Base-by-base conservation (phyloP, 2,888 invertebrate species). In the Phrixothrix hirtus region DNA sequence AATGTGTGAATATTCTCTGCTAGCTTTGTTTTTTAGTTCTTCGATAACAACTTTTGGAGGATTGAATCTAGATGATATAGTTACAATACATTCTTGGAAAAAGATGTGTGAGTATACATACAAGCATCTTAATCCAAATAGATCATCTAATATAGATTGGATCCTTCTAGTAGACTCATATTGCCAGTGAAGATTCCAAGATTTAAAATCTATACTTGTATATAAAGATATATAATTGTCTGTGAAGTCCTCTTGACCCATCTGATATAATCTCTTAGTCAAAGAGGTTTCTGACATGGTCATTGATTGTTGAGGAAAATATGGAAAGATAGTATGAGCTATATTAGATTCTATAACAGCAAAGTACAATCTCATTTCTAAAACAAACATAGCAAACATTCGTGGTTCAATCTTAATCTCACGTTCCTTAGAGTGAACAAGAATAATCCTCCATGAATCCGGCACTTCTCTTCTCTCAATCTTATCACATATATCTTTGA, bases 361-460 rank as follows among this genome's bases (percentile, higher is more conserved):
- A 30, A 5, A 30, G 9, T 30, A 30, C 9, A 30, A 30, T n/a
- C 30, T 30, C 12, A 30, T 30, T 30, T 30, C 30, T 30, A 30
- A n/a, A 11, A 30, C 30, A 4, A 30, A 6, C 12, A 30, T n/a
- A 11, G 30, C 30, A n/a, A 30, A 30, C 3, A 30, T 2, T n/a
- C 30, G 5, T 4, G 30, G 30, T 30, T 30, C 30, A 6, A 30
- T 30, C 5, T 30, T 30, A 3, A 30, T 4, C 12, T 30, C 30
- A 5, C 30, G 2, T 30, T 30, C 30, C 9, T 30, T 30, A 11
- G 30, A 2, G 9, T 30, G 30, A 30, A 30, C 10, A 5, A 30
- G 30, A 6, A 30, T 30, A 30, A 30, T 30, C 12, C 9, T 30
- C 30, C 30, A 30, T n/a, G 5, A 6, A 5, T 30, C 30, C 9